Evolutionary conservation across 2,888 invertebrate genomes (phyloP).

Genomic region (Acanthococcus lagerstroemiae): DNA sequence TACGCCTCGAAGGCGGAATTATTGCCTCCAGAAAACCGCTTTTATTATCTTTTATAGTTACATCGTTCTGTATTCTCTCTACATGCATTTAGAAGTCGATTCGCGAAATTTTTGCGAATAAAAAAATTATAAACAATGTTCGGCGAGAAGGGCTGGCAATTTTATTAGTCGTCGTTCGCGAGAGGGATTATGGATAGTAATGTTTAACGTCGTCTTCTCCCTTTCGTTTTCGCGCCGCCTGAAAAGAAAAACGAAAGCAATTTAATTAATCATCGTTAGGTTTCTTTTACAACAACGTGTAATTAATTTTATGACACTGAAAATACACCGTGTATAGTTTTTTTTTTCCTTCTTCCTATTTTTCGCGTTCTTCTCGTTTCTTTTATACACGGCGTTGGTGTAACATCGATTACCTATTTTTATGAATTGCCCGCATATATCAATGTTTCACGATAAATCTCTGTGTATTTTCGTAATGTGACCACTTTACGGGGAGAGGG

Average conservation of each 20-base stretch:
- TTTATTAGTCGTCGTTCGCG: no score
- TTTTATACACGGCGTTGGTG: no score
- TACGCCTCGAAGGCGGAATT: constrained; percentile 25
- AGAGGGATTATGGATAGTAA: neutral
- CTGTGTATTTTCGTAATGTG: no score
- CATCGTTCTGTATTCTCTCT: constrained; percentile 7
- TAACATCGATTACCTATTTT: no score
- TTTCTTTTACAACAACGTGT: constrained; percentile 26
- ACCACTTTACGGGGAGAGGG: no score
- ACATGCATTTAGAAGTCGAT: constrained; percentile 26
- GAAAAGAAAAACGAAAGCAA: constrained; percentile 11
- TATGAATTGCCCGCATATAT: no score
- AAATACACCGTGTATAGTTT: no score
- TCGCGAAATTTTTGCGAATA: constrained; percentile 19
- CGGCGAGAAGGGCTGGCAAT: no score
- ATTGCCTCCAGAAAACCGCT: constrained; percentile 24
- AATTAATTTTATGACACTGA: constrained; percentile 22
- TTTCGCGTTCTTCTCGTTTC: no score
- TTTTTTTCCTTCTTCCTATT: no score
- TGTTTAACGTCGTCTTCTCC: constrained; percentile 6
- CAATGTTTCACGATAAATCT: no score
- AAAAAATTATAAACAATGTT: constrained; percentile 24
- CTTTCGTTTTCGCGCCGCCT: neutral
- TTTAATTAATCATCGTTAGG: constrained; percentile 29
- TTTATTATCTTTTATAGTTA: constrained; percentile 30